phyloP scores from a whole-genome alignment of 2,797 vertebrate genomes.

The Aselliscus stoliczkanus region DNA sequence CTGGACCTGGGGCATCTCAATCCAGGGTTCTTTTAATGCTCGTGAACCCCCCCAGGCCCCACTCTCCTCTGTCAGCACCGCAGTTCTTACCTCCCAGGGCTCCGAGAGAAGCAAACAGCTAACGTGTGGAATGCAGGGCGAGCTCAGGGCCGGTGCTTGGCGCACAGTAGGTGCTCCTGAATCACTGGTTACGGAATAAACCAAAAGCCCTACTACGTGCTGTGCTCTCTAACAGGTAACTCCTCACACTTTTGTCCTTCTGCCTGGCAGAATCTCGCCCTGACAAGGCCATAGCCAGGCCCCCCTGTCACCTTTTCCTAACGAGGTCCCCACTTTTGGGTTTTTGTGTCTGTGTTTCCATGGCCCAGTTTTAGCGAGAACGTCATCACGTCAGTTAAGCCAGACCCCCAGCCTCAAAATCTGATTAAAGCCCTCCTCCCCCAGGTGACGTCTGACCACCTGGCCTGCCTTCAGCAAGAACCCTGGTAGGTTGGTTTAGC shows the following conservation, averaged over 20 bases:
- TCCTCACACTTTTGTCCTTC: fast-evolving
- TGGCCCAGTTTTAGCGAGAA: fast-evolving
- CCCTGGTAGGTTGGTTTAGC: too few relatives aligned
- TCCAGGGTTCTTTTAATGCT: not conserved
- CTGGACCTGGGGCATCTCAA: not conserved
- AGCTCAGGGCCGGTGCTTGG: not conserved
- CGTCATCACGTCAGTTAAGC: fast-evolving
- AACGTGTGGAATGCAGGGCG: too few relatives aligned
- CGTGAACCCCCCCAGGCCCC: not conserved
- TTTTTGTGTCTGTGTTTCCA: not conserved
- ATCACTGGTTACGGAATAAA: not conserved
- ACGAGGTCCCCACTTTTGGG: fast-evolving
- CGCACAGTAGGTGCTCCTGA: not conserved
- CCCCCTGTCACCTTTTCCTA: not conserved
- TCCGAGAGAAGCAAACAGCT: too few relatives aligned
- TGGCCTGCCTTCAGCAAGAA: not conserved
- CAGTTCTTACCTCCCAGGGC: not conserved
- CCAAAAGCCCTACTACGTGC: fast-evolving
- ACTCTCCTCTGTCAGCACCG: too few relatives aligned
- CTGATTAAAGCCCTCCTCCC: not conserved
- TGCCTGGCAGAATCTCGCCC: too few relatives aligned
- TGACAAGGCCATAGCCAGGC: not conserved
- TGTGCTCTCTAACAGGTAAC: too few relatives aligned
- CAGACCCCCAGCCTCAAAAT: fast-evolving
- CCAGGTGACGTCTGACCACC: not conserved